Conservation (phyloP, 1,140 invertebrate species). For the Mamestra configurata region DNA sequence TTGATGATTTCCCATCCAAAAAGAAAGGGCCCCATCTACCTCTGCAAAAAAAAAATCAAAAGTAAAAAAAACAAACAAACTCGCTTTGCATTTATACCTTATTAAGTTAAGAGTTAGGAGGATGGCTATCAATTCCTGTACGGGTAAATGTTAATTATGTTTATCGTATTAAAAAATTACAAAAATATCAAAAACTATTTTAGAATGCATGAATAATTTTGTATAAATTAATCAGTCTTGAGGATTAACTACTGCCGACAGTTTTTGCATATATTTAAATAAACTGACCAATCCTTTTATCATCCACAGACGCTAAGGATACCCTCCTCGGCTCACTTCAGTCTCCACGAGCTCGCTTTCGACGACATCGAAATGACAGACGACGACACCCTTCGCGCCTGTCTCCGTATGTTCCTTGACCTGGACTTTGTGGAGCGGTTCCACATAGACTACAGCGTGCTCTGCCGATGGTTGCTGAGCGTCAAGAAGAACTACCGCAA, state of each 20-base stretch:
- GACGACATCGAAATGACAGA: conserved; percentile 95
- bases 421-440: conserved; percentile 96
- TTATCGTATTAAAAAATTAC: neutral
- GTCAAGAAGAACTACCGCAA: conserved; percentile 99
- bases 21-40: no score
- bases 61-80: no score
- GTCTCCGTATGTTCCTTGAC: conserved; percentile 97
- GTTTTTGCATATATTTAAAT: no score
- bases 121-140: neutral
- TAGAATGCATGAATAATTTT: no score
- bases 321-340: conserved; percentile 94
- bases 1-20: no score
- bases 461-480: conserved; percentile 96
- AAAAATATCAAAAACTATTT: no score
- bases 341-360: conserved; percentile 95
- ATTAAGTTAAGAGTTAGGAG: no score
- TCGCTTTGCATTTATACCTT: no score
- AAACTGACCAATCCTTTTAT: neutral
- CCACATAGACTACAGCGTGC: conserved; percentile 96
- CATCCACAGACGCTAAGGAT: conserved; percentile 90
- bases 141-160: conserved; percentile 2
- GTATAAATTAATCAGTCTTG: no score
- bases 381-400: conserved; percentile 95
- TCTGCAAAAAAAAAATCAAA: no score
- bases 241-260: no score